These are phyloP conservation scores for Ammodytes dubius DNA, from an alignment of 2,113 vertebrate genomes.

Conservation along the genomic window DNA sequence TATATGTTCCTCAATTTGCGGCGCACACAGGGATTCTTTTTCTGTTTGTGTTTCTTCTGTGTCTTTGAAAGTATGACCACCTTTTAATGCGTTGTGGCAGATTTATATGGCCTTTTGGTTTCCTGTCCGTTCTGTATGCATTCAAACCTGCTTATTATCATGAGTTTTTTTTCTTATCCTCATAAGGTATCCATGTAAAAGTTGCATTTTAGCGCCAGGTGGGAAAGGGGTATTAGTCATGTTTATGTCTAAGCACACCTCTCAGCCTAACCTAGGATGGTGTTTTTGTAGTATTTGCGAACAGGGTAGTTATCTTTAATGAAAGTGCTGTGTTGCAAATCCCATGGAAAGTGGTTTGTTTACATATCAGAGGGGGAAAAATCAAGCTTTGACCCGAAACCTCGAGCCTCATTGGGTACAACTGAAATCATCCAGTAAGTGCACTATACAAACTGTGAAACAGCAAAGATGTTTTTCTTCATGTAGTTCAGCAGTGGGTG, in stretches of 20 bases:
- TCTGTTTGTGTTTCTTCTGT: background rate
- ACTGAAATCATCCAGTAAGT: background rate
- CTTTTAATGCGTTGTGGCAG: too few relatives aligned
- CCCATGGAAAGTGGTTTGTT: slow-evolving; percentile 2
- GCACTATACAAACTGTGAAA: background rate
- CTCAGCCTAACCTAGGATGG: background rate
- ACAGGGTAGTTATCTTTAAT: slow-evolving; percentile 4
- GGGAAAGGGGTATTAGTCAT: background rate
- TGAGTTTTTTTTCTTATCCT: background rate
- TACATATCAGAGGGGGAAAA: background rate
- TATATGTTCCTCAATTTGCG: background rate
- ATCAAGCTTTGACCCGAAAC: background rate
- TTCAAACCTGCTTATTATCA: background rate
- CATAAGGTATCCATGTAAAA: background rate
- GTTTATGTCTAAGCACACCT: background rate
- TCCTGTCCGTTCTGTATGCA: background rate
- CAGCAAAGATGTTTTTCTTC: background rate
- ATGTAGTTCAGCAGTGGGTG: background rate
- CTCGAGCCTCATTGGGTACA: background rate
- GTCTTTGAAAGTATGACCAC: too few relatives aligned
- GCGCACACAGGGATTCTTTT: background rate
- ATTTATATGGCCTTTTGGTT: background rate
- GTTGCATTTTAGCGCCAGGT: background rate
- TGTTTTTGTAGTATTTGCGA: slow-evolving; percentile 6
- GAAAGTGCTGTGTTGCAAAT: background rate